Evolutionary conservation across 2,797 vertebrate species (phyloP).

Genomic region (Coilia nasus): DNA sequence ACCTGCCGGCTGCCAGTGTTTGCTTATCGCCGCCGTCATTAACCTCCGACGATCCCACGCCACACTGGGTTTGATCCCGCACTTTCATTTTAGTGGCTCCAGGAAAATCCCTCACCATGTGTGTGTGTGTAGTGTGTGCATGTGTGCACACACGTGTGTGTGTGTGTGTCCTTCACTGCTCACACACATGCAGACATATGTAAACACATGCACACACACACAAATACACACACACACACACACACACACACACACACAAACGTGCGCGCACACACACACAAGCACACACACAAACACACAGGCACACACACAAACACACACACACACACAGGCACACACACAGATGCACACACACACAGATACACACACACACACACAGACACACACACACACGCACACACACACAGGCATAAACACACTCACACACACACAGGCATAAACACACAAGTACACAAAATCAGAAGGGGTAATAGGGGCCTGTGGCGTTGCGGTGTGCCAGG

Average conservation of each 20-base stretch:
- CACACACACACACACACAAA: slow-evolving; percentile 14
- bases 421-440: too few species aligned
- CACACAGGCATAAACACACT: background rate
- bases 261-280: slow-evolving; percentile 14
- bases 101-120: background rate
- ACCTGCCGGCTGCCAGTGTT: background rate
- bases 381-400: slow-evolving; percentile 24
- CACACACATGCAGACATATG: background rate
- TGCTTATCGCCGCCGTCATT: slow-evolving; percentile 13
- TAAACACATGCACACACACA: slow-evolving; percentile 9
- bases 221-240: background rate
- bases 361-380: slow-evolving; percentile 12
- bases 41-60: slow-evolving; percentile 5
- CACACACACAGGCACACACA: slow-evolving; percentile 10
- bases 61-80: slow-evolving; percentile 24
- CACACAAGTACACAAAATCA: slow-evolving; percentile 18
- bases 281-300: background rate
- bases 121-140: background rate
- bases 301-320: background rate
- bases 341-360: background rate
- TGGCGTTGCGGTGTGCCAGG: slow-evolving; percentile 34
- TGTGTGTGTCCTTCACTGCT: background rate
- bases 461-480: slow-evolving; percentile 29
- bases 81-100: slow-evolving; percentile 16
- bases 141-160: background rate